These are phyloP conservation scores for Hippoglossus stenolepis DNA, from an alignment of 2,113 vertebrate species.

Conservation along the genomic window DNA sequence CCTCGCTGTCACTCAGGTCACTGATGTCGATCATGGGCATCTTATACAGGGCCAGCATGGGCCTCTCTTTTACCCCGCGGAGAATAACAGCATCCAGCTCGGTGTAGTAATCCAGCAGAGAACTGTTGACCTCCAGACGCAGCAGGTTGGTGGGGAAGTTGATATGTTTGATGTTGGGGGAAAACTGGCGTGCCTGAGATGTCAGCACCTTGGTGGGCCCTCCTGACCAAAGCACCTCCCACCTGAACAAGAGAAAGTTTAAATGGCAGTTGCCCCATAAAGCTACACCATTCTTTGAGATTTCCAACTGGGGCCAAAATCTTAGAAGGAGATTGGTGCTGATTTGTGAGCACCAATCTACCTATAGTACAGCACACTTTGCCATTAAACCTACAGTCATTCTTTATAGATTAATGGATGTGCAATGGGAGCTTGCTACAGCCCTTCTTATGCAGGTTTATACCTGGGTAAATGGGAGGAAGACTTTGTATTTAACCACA, in stretches of 20 bases:
- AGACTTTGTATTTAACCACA: no score
- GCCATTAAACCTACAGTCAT: no score
- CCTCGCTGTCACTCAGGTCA: conserved; percentile 92
- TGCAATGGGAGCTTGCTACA: no score
- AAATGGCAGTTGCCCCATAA: not conserved
- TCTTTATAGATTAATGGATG: no score
- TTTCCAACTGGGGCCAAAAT: not conserved
- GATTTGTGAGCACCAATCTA: no score
- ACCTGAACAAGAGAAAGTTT: conserved; percentile 81
- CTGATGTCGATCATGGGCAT: conserved; percentile 89
- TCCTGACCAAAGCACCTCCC: conserved; percentile 97
- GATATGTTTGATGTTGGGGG: conserved; percentile 93
- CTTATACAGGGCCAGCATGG: conserved; percentile 89
- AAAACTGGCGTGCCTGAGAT: conserved; percentile 94
- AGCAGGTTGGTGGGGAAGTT: conserved; percentile 96
- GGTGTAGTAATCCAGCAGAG: conserved; percentile 95
- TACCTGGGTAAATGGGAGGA: no score
- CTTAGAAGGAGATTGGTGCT: no score
- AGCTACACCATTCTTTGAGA: not conserved
- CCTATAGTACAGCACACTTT: no score
- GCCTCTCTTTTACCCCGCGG: conserved; percentile 91
- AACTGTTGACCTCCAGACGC: conserved; percentile 96
- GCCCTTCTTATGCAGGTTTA: no score
- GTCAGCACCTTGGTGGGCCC: conserved; percentile 89
- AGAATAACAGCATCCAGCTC: conserved; percentile 96